Evolutionary conservation across 2,113 vertebrate genomes (phyloP).

Genomic region (Pteruthius melanotis): DNA sequence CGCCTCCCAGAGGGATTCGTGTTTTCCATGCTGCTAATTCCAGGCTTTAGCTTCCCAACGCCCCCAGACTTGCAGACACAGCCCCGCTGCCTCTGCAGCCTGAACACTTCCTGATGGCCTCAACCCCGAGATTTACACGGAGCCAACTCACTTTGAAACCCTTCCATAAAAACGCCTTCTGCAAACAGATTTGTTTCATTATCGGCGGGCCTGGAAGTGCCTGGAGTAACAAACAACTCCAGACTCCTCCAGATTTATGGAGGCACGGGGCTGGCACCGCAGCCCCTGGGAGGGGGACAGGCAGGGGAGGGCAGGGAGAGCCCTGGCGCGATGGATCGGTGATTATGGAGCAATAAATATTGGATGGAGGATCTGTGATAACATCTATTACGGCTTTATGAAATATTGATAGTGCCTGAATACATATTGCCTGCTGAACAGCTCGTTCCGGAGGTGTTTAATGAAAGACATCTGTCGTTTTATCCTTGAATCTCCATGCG

Average conservation of each 20-base stretch:
- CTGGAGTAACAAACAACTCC: slow-evolving; percentile 56
- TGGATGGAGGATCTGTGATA: slow-evolving; percentile 65
- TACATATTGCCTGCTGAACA: slow-evolving; percentile 66
- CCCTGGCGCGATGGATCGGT: neutral
- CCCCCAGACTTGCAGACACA: neutral
- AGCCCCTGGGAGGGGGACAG: neutral
- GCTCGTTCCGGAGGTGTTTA: slow-evolving; percentile 64
- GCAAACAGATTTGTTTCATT: slow-evolving; percentile 66
- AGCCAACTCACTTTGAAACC: slow-evolving; percentile 38
- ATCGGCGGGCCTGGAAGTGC: neutral
- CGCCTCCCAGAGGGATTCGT: neutral
- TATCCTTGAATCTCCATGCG: slow-evolving; percentile 39
- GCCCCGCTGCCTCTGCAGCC: neutral
- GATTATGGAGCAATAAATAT: slow-evolving; percentile 62
- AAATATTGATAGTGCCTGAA: slow-evolving; percentile 69
- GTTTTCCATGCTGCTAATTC: neutral
- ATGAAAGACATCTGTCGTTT: slow-evolving; percentile 70
- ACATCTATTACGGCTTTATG: slow-evolving; percentile 67
- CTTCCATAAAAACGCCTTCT: slow-evolving; percentile 51
- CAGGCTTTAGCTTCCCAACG: neutral
- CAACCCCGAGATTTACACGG: slow-evolving; percentile 39
- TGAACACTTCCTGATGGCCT: slow-evolving; percentile 49
- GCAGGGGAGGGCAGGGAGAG: neutral
- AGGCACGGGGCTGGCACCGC: neutral
- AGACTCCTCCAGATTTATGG: slow-evolving; percentile 26